A percentile compares a stretch with the other conserved stretches of the same genome.
Conservation (phyloP, 1,140 invertebrate genomes). For the Calosoma granatense region DNA sequence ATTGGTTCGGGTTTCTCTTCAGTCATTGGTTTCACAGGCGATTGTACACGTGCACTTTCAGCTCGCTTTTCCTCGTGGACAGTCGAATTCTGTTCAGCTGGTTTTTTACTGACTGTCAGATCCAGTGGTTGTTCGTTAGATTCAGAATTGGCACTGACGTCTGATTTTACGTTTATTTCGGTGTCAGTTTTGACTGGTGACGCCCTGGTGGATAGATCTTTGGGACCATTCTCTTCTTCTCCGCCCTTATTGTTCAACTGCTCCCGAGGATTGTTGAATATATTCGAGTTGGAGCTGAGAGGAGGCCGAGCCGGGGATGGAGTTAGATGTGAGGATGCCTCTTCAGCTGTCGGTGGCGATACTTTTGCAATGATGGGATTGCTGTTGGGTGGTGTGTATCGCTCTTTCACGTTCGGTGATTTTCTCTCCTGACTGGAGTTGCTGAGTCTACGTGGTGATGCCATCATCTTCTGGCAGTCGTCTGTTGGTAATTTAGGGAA, state of each 20-base stretch:
- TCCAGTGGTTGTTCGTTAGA: slow-evolving; percentile 58
- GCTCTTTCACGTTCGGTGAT: slow-evolving; percentile 30
- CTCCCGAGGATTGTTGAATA: slow-evolving; percentile 35
- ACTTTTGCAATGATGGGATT: slow-evolving; percentile 39
- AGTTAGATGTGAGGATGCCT: slow-evolving; percentile 43
- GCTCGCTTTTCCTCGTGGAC: not conserved
- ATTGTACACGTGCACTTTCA: slow-evolving; percentile 3
- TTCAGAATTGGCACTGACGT: slow-evolving; percentile 18
- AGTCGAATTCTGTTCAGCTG: not conserved
- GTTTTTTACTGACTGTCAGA: slow-evolving; percentile 47
- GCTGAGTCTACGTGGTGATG: slow-evolving; percentile 26
- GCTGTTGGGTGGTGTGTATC: slow-evolving; percentile 37
- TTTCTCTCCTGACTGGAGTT: slow-evolving; percentile 24
- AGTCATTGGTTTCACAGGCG: slow-evolving; percentile 3
- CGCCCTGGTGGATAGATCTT: slow-evolving; percentile 21
- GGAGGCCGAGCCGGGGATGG: slow-evolving; percentile 52
- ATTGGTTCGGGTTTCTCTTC: too few relatives aligned
- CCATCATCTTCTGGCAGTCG: slow-evolving; percentile 20
- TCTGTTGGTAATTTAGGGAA: slow-evolving; percentile 30
- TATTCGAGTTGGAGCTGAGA: slow-evolving; percentile 28
- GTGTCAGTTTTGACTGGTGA: slow-evolving; percentile 7
- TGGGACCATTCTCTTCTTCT: slow-evolving; percentile 23
- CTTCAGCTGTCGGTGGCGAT: slow-evolving; percentile 53
- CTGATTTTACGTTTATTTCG: slow-evolving; percentile 2
- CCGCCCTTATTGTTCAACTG: slow-evolving; percentile 21